Percentiles rank a stretch among this genome's conserved stretches.
Evolutionary conservation across 1,140 invertebrate species (phyloP).

Genomic region (Tetragonula clypearis): DNA sequence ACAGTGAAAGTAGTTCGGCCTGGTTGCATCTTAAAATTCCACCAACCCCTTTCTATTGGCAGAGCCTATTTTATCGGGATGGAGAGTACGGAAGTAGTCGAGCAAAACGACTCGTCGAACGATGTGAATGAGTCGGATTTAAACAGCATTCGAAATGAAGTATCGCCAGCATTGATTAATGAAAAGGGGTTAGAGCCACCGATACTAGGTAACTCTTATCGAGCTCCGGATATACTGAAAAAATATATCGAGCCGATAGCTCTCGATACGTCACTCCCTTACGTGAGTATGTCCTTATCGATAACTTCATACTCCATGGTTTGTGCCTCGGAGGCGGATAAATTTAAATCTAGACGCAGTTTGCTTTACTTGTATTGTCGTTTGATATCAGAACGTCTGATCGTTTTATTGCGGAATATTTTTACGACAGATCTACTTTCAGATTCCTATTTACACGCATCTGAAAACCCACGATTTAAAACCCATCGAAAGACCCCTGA

Average conservation of each 20-base stretch:
- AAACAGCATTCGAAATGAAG: background rate
- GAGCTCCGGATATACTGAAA: slow-evolving; percentile 51
- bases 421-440: background rate
- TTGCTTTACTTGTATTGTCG: background rate
- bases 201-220: slow-evolving; percentile 62
- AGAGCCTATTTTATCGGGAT: background rate
- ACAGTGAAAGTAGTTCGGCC: slow-evolving; percentile 15
- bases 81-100: background rate
- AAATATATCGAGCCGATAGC: slow-evolving; percentile 43
- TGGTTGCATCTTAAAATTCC: slow-evolving; percentile 31
- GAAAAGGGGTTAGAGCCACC: slow-evolving; percentile 46
- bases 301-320: background rate
- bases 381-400: background rate
- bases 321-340: background rate
- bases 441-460: slow-evolving; percentile 75
- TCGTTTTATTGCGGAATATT: background rate
- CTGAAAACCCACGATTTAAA: slow-evolving; percentile 68
- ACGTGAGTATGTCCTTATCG: slow-evolving; percentile 61
- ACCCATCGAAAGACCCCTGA: slow-evolving; percentile 63
- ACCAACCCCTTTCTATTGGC: background rate
- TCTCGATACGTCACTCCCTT: slow-evolving; percentile 69
- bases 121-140: background rate
- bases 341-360: background rate
- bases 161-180: slow-evolving; percentile 6
- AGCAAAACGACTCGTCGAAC: background rate